Evolutionary conservation across 2,113 vertebrate genomes (phyloP), one percentile per base, ranked within the genome.

Genomic region (Thomomys bottae): DNA sequence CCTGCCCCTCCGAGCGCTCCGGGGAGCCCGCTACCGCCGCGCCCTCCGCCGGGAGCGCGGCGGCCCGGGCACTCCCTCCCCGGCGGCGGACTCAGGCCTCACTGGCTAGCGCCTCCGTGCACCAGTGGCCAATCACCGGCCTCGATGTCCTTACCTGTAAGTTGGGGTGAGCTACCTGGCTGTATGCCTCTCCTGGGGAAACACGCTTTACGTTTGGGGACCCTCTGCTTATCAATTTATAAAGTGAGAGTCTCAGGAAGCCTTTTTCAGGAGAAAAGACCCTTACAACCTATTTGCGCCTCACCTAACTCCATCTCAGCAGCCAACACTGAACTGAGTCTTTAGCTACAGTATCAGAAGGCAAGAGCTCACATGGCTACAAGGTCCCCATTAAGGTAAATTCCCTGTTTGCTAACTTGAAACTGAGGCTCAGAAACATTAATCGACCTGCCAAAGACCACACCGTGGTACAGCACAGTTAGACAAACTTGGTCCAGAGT

Each of bases 111-210:
- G 83, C 90, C 83, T 70, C 76, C 21, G 63, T 21, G 93, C 88
- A 61, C 80, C 90, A 59, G 86, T 54, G 92, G 88, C 96, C 96
- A 96, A 96, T 96, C 95, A 92, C 80, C 30, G 30, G 87, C 90
- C 95, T 95, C 88, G 40, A 84, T 88, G 87, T 96, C 96, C 90
- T 93, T 73, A 95, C 96, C 96, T 96, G 96, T 88, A 88, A 64
- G 90, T 66, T 87, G 95, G 95, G 87, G 49, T 59, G 79, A 91
- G 75, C 85, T 87, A 76, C 42, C n/a, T 10, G 90, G 92, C 61
- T 67, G 36, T 88, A 38, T 45, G 49, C 45, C 71, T 95, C 67
- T 88, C n/a, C 59, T 49, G 42, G 78, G 38, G 70, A 78, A 87
- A 90, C 90, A 73, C 36, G 32, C 15, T 20, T 88, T 68, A 57